Conservation (phyloP, 2,797 vertebrate species). For the Pelobates cultripes region DNA sequence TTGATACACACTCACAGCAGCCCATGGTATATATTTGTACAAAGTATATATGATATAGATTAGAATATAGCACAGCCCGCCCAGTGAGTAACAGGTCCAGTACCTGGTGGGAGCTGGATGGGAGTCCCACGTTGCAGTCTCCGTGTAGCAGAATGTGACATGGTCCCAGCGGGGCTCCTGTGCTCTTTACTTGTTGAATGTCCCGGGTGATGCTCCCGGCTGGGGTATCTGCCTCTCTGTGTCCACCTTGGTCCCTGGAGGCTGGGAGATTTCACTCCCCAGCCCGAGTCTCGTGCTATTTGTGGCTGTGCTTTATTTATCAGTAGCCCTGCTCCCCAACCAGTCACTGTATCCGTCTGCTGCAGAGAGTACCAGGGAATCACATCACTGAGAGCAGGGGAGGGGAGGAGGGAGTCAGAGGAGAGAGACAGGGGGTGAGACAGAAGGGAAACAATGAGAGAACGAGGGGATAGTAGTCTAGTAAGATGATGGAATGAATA, state of each 20-base stretch:
- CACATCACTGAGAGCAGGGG: slow-evolving; percentile 31
- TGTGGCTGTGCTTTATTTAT: neutral
- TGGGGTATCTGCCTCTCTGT: neutral
- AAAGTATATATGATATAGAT: too few species aligned
- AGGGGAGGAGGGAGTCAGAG: neutral
- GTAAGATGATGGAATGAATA: slow-evolving; percentile 3
- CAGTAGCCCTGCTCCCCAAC: neutral
- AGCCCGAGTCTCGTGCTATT: neutral
- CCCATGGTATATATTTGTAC: too few species aligned
- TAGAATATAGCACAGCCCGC: too few species aligned
- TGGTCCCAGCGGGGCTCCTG: slow-evolving; percentile 8
- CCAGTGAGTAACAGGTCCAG: neutral
- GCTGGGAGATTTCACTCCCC: slow-evolving; percentile 14
- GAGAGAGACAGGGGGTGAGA: too few species aligned
- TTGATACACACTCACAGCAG: too few species aligned
- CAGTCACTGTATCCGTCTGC: slow-evolving; percentile 31
- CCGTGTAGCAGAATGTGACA: slow-evolving; percentile 45
- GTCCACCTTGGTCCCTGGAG: slow-evolving; percentile 28
- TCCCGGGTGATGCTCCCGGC: slow-evolving; percentile 40
- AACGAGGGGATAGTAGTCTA: neutral
- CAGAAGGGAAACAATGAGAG: slow-evolving; percentile 33
- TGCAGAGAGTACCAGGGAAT: slow-evolving; percentile 8
- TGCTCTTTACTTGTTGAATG: slow-evolving; percentile 10
- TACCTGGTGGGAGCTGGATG: slow-evolving; percentile 47
- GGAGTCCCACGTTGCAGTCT: slow-evolving; percentile 42